Evolutionary conservation across 2,888 invertebrate species (phyloP).

Genomic region (Chloroclystis v-ata): DNA sequence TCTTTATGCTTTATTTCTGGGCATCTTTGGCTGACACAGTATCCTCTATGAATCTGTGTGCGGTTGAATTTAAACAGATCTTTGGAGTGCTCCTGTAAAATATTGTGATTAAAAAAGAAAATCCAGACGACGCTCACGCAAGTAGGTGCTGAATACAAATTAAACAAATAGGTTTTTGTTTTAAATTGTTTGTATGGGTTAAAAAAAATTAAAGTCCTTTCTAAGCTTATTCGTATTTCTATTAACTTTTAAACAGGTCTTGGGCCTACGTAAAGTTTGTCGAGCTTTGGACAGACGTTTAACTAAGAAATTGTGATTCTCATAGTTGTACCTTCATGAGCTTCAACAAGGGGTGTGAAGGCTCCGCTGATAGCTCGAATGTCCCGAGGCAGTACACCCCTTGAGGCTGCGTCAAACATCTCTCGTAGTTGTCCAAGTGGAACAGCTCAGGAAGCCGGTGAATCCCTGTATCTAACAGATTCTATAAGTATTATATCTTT

Average conservation of each 20-base stretch:
- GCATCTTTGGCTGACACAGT: constrained; percentile 2
- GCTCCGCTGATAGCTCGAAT: constrained; percentile 34
- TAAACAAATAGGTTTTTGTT: too few species aligned
- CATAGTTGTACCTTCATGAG: constrained; percentile 24
- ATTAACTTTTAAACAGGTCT: too few species aligned
- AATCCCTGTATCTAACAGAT: constrained; percentile 38
- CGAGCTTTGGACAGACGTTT: too few species aligned
- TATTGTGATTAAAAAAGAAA: not conserved
- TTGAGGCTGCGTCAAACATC: constrained; percentile 32
- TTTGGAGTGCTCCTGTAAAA: constrained; percentile 1
- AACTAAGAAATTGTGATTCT: too few species aligned
- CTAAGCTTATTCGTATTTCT: too few species aligned
- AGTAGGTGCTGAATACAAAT: too few species aligned
- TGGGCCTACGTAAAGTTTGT: too few species aligned
- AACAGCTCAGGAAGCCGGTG: constrained; percentile 38
- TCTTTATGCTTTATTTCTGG: not conserved
- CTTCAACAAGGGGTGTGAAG: constrained; percentile 14
- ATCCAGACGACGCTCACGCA: too few species aligned
- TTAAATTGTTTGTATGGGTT: too few species aligned
- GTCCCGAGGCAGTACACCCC: constrained; percentile 43
- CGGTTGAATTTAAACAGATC: not conserved
- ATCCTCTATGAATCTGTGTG: not conserved
- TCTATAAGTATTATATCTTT: too few species aligned
- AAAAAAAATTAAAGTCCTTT: too few species aligned
- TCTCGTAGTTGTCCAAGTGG: constrained; percentile 41